Conservation (phyloP, 2,113 vertebrate species). For the Salminus brasiliensis region DNA sequence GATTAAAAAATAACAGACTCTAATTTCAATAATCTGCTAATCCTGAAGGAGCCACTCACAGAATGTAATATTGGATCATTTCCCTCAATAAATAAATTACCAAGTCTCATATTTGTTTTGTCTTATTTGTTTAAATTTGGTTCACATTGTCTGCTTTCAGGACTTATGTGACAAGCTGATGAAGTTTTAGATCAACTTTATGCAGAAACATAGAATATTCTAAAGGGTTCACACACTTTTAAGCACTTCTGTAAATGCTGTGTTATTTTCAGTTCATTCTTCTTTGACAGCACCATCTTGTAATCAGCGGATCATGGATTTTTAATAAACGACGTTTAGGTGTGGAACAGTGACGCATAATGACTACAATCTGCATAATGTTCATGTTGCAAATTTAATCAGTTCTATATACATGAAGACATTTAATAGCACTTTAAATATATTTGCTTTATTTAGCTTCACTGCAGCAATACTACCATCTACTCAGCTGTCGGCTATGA, state of each 20-base stretch:
- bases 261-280: not conserved
- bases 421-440: slow-evolving; percentile 11
- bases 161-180: too few relatives aligned
- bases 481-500: slow-evolving; percentile 20
- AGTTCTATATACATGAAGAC: not conserved
- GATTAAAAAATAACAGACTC: too few relatives aligned
- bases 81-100: too few relatives aligned
- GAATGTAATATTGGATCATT: too few relatives aligned
- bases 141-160: too few relatives aligned
- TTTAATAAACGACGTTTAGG: not conserved
- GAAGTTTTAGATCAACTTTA: too few relatives aligned
- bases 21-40: too few relatives aligned
- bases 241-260: not conserved
- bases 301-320: not conserved
- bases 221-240: too few relatives aligned
- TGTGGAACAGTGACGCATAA: not conserved
- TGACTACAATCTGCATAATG: not conserved
- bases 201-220: too few relatives aligned
- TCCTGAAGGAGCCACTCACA: too few relatives aligned
- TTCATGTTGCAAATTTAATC: not conserved
- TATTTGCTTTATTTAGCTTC: slow-evolving; percentile 22
- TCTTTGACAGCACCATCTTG: not conserved
- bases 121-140: too few relatives aligned
- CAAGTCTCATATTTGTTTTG: too few relatives aligned
- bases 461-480: not conserved